A percentile compares a stretch with the other conserved stretches of the same genome.
phyloP scores from a whole-genome alignment of 2,797 vertebrate species.

The Cyclopterus lumpus region DNA sequence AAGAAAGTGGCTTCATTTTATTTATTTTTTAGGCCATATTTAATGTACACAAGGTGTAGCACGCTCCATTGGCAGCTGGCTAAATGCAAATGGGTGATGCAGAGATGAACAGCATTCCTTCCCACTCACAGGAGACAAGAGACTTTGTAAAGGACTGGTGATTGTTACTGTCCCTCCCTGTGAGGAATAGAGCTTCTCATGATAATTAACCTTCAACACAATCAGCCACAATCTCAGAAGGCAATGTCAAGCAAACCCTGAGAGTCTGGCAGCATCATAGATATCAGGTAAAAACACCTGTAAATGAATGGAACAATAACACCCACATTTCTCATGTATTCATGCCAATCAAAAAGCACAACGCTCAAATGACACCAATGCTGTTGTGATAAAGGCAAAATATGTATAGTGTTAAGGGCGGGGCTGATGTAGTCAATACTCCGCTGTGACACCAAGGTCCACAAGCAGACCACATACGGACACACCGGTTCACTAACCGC shows the following conservation, averaged over 20 bases:
- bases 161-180: constrained; percentile 59
- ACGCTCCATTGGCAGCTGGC: constrained; percentile 15
- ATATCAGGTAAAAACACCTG: background rate
- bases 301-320: background rate
- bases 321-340: background rate
- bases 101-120: constrained; percentile 33
- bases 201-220: constrained; percentile 78
- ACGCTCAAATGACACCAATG: background rate
- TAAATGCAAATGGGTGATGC: constrained; percentile 56
- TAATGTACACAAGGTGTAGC: constrained; percentile 26
- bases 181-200: constrained; percentile 57
- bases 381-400: background rate
- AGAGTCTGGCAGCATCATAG: background rate
- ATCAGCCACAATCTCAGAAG: constrained; percentile 46
- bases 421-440: background rate
- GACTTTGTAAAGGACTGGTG: constrained; percentile 65
- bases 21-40: background rate
- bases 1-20: constrained; percentile 25
- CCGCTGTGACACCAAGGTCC: background rate
- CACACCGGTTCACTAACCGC: background rate
- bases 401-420: background rate
- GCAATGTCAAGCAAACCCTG: constrained; percentile 40
- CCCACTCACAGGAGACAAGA: constrained; percentile 38
- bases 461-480: background rate
- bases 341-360: background rate